These are phyloP conservation scores for Penaeus monodon DNA, from an alignment of 2,888 invertebrate genomes.

Conservation along the genomic window DNA sequence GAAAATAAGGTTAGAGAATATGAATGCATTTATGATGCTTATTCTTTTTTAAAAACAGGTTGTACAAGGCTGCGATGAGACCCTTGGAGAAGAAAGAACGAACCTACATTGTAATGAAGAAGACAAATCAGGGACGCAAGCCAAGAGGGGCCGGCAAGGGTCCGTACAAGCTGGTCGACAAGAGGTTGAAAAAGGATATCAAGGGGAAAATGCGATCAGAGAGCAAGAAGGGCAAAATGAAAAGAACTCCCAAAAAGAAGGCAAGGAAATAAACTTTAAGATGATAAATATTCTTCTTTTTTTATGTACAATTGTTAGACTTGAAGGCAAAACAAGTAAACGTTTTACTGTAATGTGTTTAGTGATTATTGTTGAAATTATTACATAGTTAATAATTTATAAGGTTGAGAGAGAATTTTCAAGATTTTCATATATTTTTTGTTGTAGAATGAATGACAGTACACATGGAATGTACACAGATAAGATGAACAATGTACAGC, in stretches of 20 bases:
- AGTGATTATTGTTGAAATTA: no score
- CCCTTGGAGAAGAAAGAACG: slow-evolving; percentile 88
- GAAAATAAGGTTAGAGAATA: no score
- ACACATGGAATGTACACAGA: no score
- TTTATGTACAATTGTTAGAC: no score
- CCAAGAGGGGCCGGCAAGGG: slow-evolving; percentile 89
- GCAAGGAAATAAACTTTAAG: not conserved
- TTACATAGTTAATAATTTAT: not conserved
- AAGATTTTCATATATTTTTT: no score
- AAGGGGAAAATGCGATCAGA: slow-evolving; percentile 65
- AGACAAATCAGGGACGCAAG: slow-evolving; percentile 82
- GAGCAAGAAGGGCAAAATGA: slow-evolving; percentile 19
- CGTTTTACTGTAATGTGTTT: no score
- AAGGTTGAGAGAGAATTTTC: not conserved
- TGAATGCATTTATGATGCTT: not conserved
- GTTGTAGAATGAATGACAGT: no score
- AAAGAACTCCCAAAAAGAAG: not conserved
- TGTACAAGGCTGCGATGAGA: slow-evolving; percentile 90
- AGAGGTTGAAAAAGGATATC: slow-evolving; percentile 93
- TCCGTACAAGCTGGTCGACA: slow-evolving; percentile 93
- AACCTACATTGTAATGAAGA: slow-evolving; percentile 94
- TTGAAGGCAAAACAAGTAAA: no score
- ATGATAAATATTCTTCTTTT: not conserved
- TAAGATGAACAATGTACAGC: no score
- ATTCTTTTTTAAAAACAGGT: slow-evolving; percentile 65